Conservation (phyloP, 2,888 invertebrate genomes). For the Pseudococcus viburni region DNA sequence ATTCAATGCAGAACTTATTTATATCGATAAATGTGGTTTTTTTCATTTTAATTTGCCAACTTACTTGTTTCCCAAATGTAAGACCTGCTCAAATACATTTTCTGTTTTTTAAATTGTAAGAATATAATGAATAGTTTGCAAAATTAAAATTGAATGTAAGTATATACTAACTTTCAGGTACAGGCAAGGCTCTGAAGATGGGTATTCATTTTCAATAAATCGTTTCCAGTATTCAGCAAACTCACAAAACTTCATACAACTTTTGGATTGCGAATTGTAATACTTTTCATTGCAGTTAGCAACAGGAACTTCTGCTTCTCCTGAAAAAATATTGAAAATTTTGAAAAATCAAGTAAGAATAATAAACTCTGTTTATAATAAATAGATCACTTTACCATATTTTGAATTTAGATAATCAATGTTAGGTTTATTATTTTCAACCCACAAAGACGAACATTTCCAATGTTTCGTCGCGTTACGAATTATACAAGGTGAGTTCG, state of each 20-base stretch:
- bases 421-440: conserved; percentile 74
- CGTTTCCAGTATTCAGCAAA: conserved; percentile 82
- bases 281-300: conserved; percentile 84
- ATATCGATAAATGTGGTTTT: not conserved
- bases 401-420: conserved; percentile 76
- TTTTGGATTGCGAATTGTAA: conserved; percentile 83
- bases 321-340: conserved; percentile 71
- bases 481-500: conserved; percentile 81
- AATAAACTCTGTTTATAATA: not conserved
- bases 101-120: not conserved
- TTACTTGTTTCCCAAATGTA: not conserved
- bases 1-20: not conserved
- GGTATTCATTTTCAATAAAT: conserved; percentile 72
- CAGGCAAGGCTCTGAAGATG: conserved; percentile 74
- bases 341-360: not conserved
- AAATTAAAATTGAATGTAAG: not conserved
- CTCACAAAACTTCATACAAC: conserved; percentile 78
- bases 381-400: conserved; percentile 71
- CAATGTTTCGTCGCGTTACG: conserved; percentile 77
- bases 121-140: not conserved
- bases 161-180: conserved; percentile 80
- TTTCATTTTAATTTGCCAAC: not conserved
- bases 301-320: conserved; percentile 80
- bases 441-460: conserved; percentile 79
- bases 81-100: conserved; percentile 14